Evolutionary conservation across 2,797 vertebrate genomes (phyloP), one percentile per base, ranked within the genome.

Genomic region (Tamandua tetradactyla): DNA sequence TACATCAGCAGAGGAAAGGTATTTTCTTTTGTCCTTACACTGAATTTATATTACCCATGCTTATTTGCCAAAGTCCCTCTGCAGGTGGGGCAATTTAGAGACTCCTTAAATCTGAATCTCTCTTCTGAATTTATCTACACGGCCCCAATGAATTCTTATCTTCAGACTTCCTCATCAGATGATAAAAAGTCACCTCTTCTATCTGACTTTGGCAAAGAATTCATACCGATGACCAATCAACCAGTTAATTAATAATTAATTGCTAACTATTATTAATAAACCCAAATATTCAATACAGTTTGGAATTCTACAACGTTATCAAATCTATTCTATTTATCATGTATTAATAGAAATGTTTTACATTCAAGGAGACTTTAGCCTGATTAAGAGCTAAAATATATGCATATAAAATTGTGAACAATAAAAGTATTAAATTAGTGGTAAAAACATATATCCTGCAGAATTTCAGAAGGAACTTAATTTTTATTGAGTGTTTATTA

Each of bases 401-500:
- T 40, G 32, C 32, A 81, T 64, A 55, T 8, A 4, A 84, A 93
- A 87, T 30, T 49, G 32, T 49, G 49, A 94, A 74, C 15, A 94
- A 61, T 32, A 10, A 86, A 89, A 84, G 18, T 62, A 81, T 81
- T 94, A 85, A 76, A 66, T 44, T 94, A 23, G 30, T 52, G 61
- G 64, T 68, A 78, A 75, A 62, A 71, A 23, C 23, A 42, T 61
- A 59, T 35, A 42, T n/a, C 9, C 27, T 72, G 44, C 18, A 74
- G 61, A 78, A 72, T 94, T 95, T 94, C 69, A 89, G 87, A 66
- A 92, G 42, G n/a, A 89, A 93, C 64, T 62, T 91, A 80, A 82
- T 71, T 96, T 97, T 97, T 94, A 96, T 57, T 87, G 87, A 91
- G 93, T 94, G 87, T 95, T 96, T 95, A 94, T 95, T 95, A 85